Evolutionary conservation across 2,113 vertebrate species (phyloP).

Genomic region (Syngnathus scovelli): DNA sequence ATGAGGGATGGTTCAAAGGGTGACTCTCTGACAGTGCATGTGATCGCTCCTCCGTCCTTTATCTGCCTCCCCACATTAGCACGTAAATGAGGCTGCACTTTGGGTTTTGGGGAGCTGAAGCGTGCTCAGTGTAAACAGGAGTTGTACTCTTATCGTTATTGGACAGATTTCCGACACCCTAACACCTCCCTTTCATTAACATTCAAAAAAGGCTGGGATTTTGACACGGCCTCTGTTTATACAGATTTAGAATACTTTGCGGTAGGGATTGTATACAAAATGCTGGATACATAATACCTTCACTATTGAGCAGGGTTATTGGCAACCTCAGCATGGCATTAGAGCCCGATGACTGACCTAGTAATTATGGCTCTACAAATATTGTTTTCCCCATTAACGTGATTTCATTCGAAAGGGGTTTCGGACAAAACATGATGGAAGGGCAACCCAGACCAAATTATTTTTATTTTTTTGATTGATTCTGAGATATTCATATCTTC

Average conservation of each 20-base stretch:
- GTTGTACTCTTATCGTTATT: constrained; percentile 72
- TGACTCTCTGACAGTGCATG: constrained; percentile 72
- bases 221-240: constrained; percentile 70
- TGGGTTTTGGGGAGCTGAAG: constrained; percentile 67
- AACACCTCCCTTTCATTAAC: constrained; percentile 71
- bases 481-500: no score
- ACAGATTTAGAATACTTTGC: constrained; percentile 62
- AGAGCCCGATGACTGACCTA: constrained; percentile 9
- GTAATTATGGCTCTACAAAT: constrained; percentile 14
- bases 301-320: constrained; percentile 39
- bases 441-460: neutral
- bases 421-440: neutral
- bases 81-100: constrained; percentile 78
- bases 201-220: constrained; percentile 63
- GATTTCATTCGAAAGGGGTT: constrained; percentile 13
- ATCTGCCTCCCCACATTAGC: constrained; percentile 76
- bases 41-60: constrained; percentile 72
- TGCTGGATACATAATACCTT: constrained; percentile 43
- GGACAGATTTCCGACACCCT: constrained; percentile 75
- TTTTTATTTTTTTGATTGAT: no score
- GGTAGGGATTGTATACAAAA: constrained; percentile 50
- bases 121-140: constrained; percentile 71
- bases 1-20: constrained; percentile 73
- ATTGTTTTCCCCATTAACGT: constrained; percentile 6
- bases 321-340: constrained; percentile 19